Evolutionary conservation across 2,797 vertebrate species (phyloP), one percentile per base, ranked within the genome.

Genomic region (Mormyrus proboscirostris): DNA sequence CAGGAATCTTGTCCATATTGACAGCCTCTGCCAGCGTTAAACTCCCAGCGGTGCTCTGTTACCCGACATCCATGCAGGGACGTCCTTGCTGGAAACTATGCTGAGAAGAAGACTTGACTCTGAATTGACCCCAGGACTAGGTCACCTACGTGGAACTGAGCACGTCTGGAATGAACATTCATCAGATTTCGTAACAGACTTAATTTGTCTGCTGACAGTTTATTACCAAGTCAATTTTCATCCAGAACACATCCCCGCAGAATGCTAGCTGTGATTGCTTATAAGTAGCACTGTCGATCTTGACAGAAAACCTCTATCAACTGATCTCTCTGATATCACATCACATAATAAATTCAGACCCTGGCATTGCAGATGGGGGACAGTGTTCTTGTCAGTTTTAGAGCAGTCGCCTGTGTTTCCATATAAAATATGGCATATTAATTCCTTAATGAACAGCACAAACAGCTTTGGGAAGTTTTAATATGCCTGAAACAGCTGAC

Each of bases 371-470:
- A 62, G 79, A 49, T 69, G 50, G 5, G 55, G 47, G 14, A 14
- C 86, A 84, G 62, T 9, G n/a, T n/a, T n/a, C 41, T 83, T 86
- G 6, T 16, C 69, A 88, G 88, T 89, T 88, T 89, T 41, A 6
- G 69, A 29, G 86, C 51, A 49, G 87, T 86, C 88, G 89, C 87
- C 90, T 79, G 76, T 44, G 38, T 86, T 86, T 86, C 76, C 5
- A 59, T 50, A 89, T 90, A 86, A 88, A 90, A 92, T 88, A 53
- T 69, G 88, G 19, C 90, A 90, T 90, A 79, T 83, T 89, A 91
- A 90, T 89, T 89, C 44, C 89, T 41, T 90, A 86, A 90, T 89
- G 90, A 90, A 91, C 55, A 88, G 89, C 86, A 10, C 85, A 76
- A 90, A 89, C 90, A 89, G 89, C 73, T 87, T 88, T 88, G 85